Base-by-base conservation (phyloP, 1,140 invertebrate genomes). In the Drosophila tropicalis region DNA sequence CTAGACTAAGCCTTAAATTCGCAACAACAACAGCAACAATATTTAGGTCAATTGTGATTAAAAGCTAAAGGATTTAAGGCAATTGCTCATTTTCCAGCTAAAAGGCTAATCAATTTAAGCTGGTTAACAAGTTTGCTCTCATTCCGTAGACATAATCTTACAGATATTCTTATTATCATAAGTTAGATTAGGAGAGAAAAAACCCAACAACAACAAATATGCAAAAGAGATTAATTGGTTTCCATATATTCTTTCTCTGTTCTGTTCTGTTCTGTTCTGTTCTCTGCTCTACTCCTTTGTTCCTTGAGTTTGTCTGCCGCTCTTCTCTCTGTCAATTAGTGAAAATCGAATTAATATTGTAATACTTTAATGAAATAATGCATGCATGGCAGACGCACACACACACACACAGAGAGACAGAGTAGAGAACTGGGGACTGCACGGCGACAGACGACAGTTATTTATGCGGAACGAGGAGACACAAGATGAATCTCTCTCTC, bases 281-380 rank as follows among this genome's bases (percentile, higher is more conserved):
- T 17, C 32, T 19, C 15, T 36, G 15, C 12, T 39, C 34, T 9
- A 39, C 12, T 36, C n/a, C 57, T 39, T 36, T 36, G 25, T 40
- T 61, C 1, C 58, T 22, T 56, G 25, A 13, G 34, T 32, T 34
- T 58, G 41, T 60, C 64, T 63, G 41, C 64, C 62, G 44, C 70
- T 65, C 56, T 54, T 68, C 76, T 77, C 70, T 36, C 60, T 71
- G 70, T 83, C 83, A 87, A 87, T 87, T 87, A 87, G 84, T 77
- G 73, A 77, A 87, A 89, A 87, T 87, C 84, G 84, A 87, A 87
- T 87, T 87, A 89, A 87, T 87, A 87, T 87, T 87, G 83, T 87
- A 87, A 86, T 86, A 73, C 79, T 87, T 86, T 87, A 87, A 89
- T 89, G 79, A 83, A 87, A 87, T 87, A 87, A 89, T 87, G 84